Percentiles rank a stretch among this genome's conserved stretches.
Evolutionary conservation across 2,113 vertebrate species (phyloP).

Genomic region (Megaptera novaeangliae): DNA sequence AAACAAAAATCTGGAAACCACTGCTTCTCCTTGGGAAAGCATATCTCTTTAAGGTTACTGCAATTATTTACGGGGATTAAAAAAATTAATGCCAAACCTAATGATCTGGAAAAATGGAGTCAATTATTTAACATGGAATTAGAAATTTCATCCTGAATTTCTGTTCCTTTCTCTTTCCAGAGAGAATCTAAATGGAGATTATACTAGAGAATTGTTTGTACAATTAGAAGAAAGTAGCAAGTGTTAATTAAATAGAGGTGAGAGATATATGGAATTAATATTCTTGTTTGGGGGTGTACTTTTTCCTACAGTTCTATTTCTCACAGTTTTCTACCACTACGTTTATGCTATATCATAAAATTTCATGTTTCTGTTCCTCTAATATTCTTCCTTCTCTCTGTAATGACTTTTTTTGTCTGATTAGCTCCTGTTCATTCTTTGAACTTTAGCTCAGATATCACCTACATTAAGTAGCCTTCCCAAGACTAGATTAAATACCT

Average conservation of each 20-base stretch:
- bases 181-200: background rate
- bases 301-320: background rate
- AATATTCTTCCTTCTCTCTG: background rate
- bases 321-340: background rate
- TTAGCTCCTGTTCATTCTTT: background rate
- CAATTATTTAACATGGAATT: background rate
- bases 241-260: conserved; percentile 25
- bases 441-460: background rate
- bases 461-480: background rate
- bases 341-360: background rate
- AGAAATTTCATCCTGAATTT: background rate
- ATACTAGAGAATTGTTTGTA: conserved; percentile 1
- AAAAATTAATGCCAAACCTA: background rate
- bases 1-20: background rate
- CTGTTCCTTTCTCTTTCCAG: background rate
- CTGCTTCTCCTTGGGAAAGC: background rate
- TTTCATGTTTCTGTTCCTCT: background rate
- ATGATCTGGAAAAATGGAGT: conserved; percentile 11
- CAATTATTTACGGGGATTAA: background rate
- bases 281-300: background rate
- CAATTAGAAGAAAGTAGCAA: conserved; percentile 2
- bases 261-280: background rate
- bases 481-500: background rate
- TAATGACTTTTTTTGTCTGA: background rate
- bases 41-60: background rate